These are phyloP conservation scores for Stenodera caucasica DNA, from an alignment of 2,888 invertebrate species.

Conservation along the genomic window DNA sequence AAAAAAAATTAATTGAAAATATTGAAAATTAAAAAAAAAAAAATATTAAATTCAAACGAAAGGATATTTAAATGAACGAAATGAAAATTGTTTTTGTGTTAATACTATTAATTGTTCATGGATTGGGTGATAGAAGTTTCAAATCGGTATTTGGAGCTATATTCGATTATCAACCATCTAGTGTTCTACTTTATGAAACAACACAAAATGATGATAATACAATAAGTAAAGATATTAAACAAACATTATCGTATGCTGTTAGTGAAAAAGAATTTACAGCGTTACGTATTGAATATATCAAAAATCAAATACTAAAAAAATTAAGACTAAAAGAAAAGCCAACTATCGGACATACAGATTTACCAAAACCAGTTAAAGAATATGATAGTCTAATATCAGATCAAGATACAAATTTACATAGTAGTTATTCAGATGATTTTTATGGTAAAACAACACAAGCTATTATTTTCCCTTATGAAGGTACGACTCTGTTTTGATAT, in stretches of 20 bases:
- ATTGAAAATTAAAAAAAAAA: neutral
- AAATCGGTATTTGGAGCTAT: slow-evolving; percentile 47
- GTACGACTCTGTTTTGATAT: slow-evolving; percentile 56
- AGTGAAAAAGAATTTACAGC: slow-evolving; percentile 66
- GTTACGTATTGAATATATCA: slow-evolving; percentile 77
- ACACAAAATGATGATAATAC: slow-evolving; percentile 14
- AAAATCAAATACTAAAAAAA: slow-evolving; percentile 82
- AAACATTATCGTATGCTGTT: slow-evolving; percentile 35
- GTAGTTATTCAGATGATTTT: slow-evolving; percentile 72
- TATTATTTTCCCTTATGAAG: slow-evolving; percentile 78
- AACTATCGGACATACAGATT: slow-evolving; percentile 62
- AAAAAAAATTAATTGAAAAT: slow-evolving; percentile 12
- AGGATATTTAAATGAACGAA: slow-evolving; percentile 25
- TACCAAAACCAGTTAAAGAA: slow-evolving; percentile 77
- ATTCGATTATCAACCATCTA: slow-evolving; percentile 30
- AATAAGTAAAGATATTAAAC: slow-evolving; percentile 11
- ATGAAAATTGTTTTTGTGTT: slow-evolving; percentile 30
- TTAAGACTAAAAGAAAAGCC: slow-evolving; percentile 76
- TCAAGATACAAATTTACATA: slow-evolving; percentile 58
- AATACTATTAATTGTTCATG: slow-evolving; percentile 30
- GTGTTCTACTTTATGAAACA: slow-evolving; percentile 18
- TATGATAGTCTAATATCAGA: slow-evolving; percentile 65
- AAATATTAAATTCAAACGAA: slow-evolving; percentile 28
- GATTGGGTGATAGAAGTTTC: slow-evolving; percentile 30
- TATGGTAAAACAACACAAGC: slow-evolving; percentile 84